Evolutionary conservation across 37 sponge, comb jelly and placozoan species (phyloP).

Genomic region (Axinella damicornis): DNA sequence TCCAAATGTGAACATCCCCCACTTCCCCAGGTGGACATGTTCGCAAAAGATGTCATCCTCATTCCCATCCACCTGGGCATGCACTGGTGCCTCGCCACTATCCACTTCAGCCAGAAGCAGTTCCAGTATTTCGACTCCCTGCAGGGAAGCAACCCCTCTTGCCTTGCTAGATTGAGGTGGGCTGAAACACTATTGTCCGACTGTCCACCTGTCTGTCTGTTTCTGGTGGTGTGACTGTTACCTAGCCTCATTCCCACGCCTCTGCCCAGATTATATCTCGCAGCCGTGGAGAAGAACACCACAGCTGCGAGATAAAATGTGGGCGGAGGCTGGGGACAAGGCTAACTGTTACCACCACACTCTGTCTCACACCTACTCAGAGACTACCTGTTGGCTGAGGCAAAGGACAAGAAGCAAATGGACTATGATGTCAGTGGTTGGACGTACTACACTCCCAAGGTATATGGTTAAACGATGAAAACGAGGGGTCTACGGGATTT

Average conservation of each 20-base stretch:
- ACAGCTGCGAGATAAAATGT: no score
- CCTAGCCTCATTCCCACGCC: no score
- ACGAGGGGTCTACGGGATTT: no score
- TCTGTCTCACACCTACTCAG: conserved; percentile 23
- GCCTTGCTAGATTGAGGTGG: conserved; percentile 72
- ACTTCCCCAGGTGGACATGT: conserved; percentile 80
- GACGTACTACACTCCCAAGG: conserved; percentile 54
- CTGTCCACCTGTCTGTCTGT: no score
- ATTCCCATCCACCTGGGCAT: conserved; percentile 95
- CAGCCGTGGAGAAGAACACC: no score
- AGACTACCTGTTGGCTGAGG: conserved; percentile 77
- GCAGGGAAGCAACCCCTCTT: conserved; percentile 69
- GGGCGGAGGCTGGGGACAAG: no score
- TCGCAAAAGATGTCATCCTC: conserved; percentile 74
- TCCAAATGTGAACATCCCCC: no score
- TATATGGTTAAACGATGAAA: no score
- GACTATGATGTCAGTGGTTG: conserved; percentile 55
- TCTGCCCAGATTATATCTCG: no score
- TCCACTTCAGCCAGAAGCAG: conserved; percentile 69
- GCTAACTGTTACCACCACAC: background rate
- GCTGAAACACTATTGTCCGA: no score
- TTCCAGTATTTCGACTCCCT: conserved; percentile 93
- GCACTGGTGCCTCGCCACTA: conserved; percentile 95
- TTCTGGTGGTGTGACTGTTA: no score
- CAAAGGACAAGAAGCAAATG: conserved; percentile 74